These are phyloP conservation scores for Corythornis cristatus DNA, from an alignment of 2,113 vertebrate genomes.

Conservation along the genomic window DNA sequence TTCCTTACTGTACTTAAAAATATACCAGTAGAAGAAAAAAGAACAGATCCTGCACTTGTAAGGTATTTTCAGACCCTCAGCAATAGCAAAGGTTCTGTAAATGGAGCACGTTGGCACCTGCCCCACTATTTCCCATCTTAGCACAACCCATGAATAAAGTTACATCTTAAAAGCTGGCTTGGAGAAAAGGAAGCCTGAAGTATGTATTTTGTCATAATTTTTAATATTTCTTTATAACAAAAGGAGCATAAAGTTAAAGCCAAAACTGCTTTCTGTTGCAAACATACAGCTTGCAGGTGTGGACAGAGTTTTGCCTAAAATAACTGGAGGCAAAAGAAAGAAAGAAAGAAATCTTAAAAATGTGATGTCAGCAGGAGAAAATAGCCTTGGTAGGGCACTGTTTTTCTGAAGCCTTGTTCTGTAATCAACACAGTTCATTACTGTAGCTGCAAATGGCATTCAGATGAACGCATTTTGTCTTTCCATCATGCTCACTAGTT, in stretches of 20 bases:
- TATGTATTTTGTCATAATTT: background rate
- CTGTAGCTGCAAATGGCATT: constrained; percentile 16
- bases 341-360: background rate
- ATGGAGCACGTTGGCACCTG: background rate
- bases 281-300: constrained; percentile 25
- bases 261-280: background rate
- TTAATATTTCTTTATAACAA: background rate
- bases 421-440: constrained; percentile 49
- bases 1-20: background rate
- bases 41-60: background rate
- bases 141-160: background rate
- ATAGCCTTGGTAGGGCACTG: constrained; percentile 27
- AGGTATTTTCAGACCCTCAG: background rate
- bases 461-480: background rate
- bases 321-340: constrained; percentile 18
- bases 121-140: background rate
- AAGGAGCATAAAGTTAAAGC: background rate
- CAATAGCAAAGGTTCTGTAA: background rate
- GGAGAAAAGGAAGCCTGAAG: background rate
- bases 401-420: constrained; percentile 17
- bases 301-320: constrained; percentile 20
- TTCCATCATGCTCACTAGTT: background rate
- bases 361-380: constrained; percentile 41
- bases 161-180: background rate
- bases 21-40: background rate